Evolutionary conservation across 2,888 invertebrate genomes (phyloP).

Genomic region (Eilema griseolum): DNA sequence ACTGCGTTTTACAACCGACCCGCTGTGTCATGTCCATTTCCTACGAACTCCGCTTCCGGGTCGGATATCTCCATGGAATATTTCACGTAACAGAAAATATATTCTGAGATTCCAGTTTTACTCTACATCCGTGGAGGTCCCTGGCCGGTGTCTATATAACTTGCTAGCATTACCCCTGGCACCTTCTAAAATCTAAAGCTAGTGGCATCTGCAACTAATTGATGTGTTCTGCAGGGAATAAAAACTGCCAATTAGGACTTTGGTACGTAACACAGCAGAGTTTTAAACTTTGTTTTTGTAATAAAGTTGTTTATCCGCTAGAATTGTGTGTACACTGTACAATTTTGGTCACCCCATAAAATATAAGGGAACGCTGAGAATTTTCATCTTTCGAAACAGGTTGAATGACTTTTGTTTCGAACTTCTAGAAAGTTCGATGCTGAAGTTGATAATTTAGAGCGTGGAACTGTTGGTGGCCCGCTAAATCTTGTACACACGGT

Average conservation of each 20-base stretch:
- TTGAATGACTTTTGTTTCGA: constrained; percentile 64
- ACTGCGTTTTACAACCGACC: constrained; percentile 53
- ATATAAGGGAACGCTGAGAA: constrained; percentile 56
- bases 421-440: constrained; percentile 52
- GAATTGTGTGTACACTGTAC: constrained; percentile 34
- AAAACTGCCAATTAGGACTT: constrained; percentile 74
- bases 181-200: constrained; percentile 73
- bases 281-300: constrained; percentile 50
- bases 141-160: constrained; percentile 62
- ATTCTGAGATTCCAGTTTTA: constrained; percentile 59
- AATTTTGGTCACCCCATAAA: constrained; percentile 52
- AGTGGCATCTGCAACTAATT: constrained; percentile 81
- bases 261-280: constrained; percentile 30
- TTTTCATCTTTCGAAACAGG: constrained; percentile 58
- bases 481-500: constrained; percentile 62
- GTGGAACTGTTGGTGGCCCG: constrained; percentile 53
- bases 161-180: constrained; percentile 66
- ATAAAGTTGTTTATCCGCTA: constrained; percentile 39
- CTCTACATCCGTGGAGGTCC: constrained; percentile 55
- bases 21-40: constrained; percentile 49
- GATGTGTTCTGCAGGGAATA: constrained; percentile 75
- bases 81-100: constrained; percentile 42
- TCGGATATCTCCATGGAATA: constrained; percentile 53
- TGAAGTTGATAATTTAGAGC: constrained; percentile 64
- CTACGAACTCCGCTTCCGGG: constrained; percentile 55